Base-by-base conservation (phyloP, 2,888 invertebrate species). In the Ceramica pisi region DNA sequence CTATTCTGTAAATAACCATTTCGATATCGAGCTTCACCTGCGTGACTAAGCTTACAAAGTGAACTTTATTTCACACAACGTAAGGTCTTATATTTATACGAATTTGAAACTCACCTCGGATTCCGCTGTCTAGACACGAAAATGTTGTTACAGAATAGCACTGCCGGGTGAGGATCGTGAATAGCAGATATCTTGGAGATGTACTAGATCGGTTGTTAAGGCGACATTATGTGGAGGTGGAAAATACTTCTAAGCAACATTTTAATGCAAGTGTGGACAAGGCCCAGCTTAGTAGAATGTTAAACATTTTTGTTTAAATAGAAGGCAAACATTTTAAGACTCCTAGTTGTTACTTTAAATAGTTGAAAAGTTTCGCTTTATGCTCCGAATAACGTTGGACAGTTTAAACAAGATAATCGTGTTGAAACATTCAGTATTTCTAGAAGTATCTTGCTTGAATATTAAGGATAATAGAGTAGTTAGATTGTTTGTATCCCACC, bases 361-460 rank as follows among this genome's bases (percentile, higher is more conserved):
- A 77, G 80, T 73, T 80, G 48, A 50, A 76, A 76, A 75, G 60
- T 77, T 82, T 50, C 51, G 50, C 48, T 75, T 71, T 56, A 82
- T 64, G 75, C 75, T 71, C 56, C 53, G 38, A 71, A 77, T 82
- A 76, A 48, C 60, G 44, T 35, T 68, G 64, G 73, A 80, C 63
- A 79, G 70, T 62, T 76, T 71, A 46, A 80, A 73, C 60, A 66
- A 75, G 71, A 75, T 71, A 64, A 79, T 82, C 50, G 67, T 68
- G 64, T 64, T 67, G 50, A 67, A 71, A 75, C 65, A 61, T 76
- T 81, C 50, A 53, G 75, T 67, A 48, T 66, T 64, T 73, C 9
- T 50, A 3, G 19, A 64, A 71, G 26, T 44, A 53, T 73, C 16
- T 69, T 53, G 21, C 10, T 67, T 55, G 6, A 46, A 31, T 67